phyloP scores from a whole-genome alignment of 2,888 invertebrate genomes.

The Drosophila falleni region DNA sequence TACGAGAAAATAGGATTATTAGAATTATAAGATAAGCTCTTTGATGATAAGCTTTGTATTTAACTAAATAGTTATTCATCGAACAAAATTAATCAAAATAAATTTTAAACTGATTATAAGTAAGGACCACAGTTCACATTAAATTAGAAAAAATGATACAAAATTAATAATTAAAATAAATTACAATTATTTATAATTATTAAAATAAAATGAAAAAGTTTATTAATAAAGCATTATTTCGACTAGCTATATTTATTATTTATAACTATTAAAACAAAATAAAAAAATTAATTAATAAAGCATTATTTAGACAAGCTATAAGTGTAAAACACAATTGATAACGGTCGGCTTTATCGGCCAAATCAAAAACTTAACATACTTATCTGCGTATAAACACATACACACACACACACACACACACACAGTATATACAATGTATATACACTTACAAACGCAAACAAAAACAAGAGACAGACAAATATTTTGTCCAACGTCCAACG shows the following conservation, averaged over 20 bases:
- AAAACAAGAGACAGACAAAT: slow-evolving; percentile 35
- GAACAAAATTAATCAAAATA: too few species aligned
- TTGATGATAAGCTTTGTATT: too few species aligned
- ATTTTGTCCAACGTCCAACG: slow-evolving; percentile 41
- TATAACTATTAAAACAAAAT: too few species aligned
- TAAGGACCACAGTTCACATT: too few species aligned
- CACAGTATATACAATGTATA: not conserved
- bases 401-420: not conserved
- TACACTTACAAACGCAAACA: slow-evolving; percentile 8
- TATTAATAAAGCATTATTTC: not conserved
- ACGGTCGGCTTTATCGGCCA: slow-evolving; percentile 13
- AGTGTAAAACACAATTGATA: slow-evolving; percentile 10
- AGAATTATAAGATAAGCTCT: too few species aligned
- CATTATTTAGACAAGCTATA: not conserved
- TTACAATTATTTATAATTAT: too few species aligned
- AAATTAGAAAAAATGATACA: too few species aligned
- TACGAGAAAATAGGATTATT: too few species aligned
- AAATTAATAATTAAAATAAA: too few species aligned
- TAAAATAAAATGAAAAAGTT: too few species aligned
- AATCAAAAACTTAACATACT: slow-evolving; percentile 7
- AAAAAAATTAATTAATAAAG: not conserved
- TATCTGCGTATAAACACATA: not conserved
- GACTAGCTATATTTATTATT: not conserved
- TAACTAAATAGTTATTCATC: too few species aligned
- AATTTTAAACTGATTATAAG: too few species aligned